These are phyloP conservation scores for Heliothis subflexa DNA, from an alignment of 1,140 invertebrate species.

Conservation along the genomic window DNA sequence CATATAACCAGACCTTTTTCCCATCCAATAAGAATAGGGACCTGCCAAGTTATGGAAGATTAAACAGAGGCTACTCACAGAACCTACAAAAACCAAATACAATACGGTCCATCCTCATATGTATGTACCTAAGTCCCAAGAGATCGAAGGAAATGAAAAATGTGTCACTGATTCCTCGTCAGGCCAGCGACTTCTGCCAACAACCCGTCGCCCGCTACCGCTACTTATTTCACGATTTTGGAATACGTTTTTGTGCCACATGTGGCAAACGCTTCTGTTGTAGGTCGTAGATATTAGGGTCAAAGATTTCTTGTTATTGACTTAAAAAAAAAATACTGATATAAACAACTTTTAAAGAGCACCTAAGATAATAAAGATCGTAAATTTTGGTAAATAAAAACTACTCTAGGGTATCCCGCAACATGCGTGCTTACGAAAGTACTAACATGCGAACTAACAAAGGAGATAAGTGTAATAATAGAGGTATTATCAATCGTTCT, in stretches of 20 bases:
- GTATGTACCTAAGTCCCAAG: constrained; percentile 8
- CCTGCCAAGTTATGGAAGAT: neutral
- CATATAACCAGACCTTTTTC: neutral
- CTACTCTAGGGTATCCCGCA: too few relatives aligned
- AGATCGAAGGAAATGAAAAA: constrained; percentile 35
- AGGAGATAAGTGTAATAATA: too few relatives aligned
- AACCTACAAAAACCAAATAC: neutral
- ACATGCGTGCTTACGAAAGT: too few relatives aligned
- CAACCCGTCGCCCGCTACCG: constrained; percentile 5
- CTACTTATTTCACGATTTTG: constrained; percentile 36
- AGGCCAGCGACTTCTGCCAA: constrained; percentile 13
- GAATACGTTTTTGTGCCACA: constrained; percentile 17
- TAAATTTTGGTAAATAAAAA: too few relatives aligned
- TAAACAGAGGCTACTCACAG: neutral
- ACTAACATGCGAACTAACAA: too few relatives aligned
- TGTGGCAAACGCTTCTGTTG: neutral
- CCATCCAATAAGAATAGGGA: neutral
- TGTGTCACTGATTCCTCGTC: constrained; percentile 33
- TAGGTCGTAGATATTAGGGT: constrained; percentile 25
- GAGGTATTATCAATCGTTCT: too few relatives aligned
- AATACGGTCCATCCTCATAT: neutral
- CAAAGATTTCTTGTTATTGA: constrained; percentile 6
- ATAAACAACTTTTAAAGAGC: too few relatives aligned
- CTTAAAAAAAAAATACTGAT: too few relatives aligned
- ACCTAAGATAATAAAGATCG: too few relatives aligned